Conservation (phyloP, 2,797 vertebrate species). For the Acrocephalus scirpaceus region DNA sequence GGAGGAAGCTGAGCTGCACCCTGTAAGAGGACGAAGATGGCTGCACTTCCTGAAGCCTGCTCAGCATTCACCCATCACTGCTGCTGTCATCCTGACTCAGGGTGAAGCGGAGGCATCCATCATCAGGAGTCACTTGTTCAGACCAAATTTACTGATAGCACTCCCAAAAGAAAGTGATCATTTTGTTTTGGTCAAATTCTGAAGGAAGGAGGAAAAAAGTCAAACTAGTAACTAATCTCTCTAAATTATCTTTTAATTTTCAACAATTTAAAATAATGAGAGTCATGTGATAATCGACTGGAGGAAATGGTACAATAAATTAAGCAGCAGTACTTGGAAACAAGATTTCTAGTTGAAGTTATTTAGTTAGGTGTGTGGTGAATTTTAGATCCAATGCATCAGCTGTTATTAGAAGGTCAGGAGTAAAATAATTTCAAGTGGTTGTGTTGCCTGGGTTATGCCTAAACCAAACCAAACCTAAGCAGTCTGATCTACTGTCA, state of each 20-base stretch:
- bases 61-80: not conserved
- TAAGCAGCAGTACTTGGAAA: not conserved
- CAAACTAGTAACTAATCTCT: not conserved
- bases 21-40: not conserved
- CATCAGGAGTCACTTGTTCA: not conserved
- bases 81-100: not conserved
- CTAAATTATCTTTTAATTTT: not conserved
- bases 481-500: not conserved
- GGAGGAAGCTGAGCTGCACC: not conserved
- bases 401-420: not conserved
- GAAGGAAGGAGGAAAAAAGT: not conserved
- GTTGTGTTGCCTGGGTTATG: not conserved
- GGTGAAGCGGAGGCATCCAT: not conserved
- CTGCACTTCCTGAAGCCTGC: not conserved
- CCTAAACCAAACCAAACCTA: not conserved
- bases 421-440: not conserved
- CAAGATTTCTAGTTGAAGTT: not conserved
- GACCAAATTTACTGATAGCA: not conserved
- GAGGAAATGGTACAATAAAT: not conserved
- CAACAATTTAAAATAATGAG: not conserved
- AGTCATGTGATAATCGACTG: not conserved
- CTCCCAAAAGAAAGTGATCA: not conserved
- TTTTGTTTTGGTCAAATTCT: not conserved
- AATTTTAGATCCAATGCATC: not conserved
- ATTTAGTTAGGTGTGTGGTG: not conserved